Percentiles rank a stretch among this genome's conserved stretches.
phyloP scores from a whole-genome alignment of 2,888 invertebrate genomes.

The Cephus runcator region DNA sequence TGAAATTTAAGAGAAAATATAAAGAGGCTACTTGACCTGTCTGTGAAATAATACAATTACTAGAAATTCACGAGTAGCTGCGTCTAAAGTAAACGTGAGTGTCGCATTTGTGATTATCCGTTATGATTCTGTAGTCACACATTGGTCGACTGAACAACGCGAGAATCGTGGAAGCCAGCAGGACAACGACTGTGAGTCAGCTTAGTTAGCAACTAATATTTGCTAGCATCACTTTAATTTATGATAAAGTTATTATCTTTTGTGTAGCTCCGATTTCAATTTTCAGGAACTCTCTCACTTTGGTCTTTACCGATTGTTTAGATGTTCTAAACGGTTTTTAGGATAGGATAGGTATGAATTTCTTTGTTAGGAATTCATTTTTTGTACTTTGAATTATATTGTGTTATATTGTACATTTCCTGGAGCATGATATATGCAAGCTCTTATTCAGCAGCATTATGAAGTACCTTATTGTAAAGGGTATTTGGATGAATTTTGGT shows the following conservation, averaged over 20 bases:
- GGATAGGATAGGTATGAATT: not conserved
- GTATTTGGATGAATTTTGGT: not conserved
- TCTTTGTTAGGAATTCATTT: not conserved
- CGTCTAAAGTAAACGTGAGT: not conserved
- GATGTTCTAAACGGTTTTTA: not conserved
- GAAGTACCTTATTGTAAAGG: not conserved
- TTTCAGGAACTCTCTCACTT: not conserved
- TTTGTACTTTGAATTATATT: not conserved
- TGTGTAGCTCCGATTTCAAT: not conserved
- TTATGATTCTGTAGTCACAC: not conserved
- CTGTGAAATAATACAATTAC: constrained; percentile 49
- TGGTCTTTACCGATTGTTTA: not conserved
- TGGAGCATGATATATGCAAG: not conserved
- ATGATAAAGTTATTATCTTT: not conserved
- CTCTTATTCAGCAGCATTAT: not conserved
- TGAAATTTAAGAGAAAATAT: constrained; percentile 33
- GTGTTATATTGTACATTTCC: not conserved
- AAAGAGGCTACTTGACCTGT: constrained; percentile 36
- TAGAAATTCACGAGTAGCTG: not conserved
- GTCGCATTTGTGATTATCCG: not conserved
- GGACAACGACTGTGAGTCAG: not conserved
- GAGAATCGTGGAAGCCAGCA: not conserved
- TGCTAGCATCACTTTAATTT: not conserved
- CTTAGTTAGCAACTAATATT: not conserved
- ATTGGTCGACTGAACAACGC: not conserved